These are phyloP conservation scores for Elymnias hypermnestra DNA, from an alignment of 1,140 invertebrate genomes.

Conservation along the genomic window DNA sequence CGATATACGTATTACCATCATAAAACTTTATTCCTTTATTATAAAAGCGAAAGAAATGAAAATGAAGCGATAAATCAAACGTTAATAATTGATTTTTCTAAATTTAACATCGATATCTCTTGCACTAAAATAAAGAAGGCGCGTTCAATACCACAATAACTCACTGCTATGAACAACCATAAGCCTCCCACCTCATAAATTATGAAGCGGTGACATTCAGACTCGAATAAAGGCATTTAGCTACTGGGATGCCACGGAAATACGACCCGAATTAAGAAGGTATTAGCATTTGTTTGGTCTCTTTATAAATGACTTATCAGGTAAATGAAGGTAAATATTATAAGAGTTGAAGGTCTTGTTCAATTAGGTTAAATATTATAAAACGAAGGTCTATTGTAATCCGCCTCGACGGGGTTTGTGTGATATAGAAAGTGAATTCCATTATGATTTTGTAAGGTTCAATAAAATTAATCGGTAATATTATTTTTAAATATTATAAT, in stretches of 20 bases:
- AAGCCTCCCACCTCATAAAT: constrained; percentile 43
- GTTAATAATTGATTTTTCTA: no score
- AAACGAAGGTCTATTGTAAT: constrained; percentile 1
- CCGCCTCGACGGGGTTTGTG: neutral
- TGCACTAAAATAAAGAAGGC: constrained; percentile 11
- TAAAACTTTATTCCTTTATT: no score
- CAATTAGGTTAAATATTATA: constrained; percentile 14
- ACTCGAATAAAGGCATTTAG: constrained; percentile 51
- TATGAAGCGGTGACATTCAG: constrained; percentile 52
- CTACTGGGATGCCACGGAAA: constrained; percentile 23
- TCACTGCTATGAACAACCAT: constrained; percentile 34
- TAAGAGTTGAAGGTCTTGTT: constrained; percentile 6
- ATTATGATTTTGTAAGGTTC: no score
- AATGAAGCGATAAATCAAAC: no score
- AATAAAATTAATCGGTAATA: no score
- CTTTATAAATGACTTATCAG: constrained; percentile 19
- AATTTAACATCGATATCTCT: no score
- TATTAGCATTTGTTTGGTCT: constrained; percentile 32
- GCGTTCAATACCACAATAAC: constrained; percentile 34
- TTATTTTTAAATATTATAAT: no score
- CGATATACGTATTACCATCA: no score
- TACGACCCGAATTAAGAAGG: constrained; percentile 34
- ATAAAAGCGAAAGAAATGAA: no score
- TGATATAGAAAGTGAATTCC: no score
- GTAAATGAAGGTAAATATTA: constrained; percentile 13